Evolutionary conservation across 2,113 vertebrate genomes (phyloP), one percentile per base, ranked within the genome.

Genomic region (Gadus macrocephalus): DNA sequence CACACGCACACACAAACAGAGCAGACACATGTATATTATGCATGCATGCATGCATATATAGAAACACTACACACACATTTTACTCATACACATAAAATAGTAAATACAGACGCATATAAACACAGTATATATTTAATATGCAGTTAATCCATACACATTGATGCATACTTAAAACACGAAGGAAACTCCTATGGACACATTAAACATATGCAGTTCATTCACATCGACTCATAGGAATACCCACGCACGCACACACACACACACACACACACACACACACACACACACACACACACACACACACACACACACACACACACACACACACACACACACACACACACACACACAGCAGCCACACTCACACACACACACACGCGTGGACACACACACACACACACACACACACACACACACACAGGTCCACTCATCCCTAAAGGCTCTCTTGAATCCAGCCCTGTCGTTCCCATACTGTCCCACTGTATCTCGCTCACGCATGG

Each of bases 21-120:
- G 22, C 20, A 56, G 27, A 19, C 67, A 38, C 67, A 38, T 38
- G 25, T 55, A 67, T 60, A n/a, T n/a, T n/a, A n/a, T n/a, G n/a
- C n/a, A 53, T 42, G 64, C 74, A 70, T 61, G 3, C 31, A 25
- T 62, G 20, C 38, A 53, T 25, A 62, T 8, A 7, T 15, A 60
- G 15, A 59, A n/a, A n/a, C 69, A 59, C 59, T 22, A 60, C 35
- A 60, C 28, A 62, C 61, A 64, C 17, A 69, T 15, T 61, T 35
- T 16, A 19, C 22, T 31, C 12, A 9, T 9, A 2, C 17, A 19
- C 16, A 59, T 59, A 19, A n/a, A 59, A 22, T 8, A 61, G 59
- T 61, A 19, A 61, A 9, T 19, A 61, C 22, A 61, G 22, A 22
- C 59, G 25, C 59, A 12, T 5, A 11, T 20, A 19, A 19, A n/a